Conservation (phyloP, 2,888 invertebrate species). For the Eristalis tenax region DNA sequence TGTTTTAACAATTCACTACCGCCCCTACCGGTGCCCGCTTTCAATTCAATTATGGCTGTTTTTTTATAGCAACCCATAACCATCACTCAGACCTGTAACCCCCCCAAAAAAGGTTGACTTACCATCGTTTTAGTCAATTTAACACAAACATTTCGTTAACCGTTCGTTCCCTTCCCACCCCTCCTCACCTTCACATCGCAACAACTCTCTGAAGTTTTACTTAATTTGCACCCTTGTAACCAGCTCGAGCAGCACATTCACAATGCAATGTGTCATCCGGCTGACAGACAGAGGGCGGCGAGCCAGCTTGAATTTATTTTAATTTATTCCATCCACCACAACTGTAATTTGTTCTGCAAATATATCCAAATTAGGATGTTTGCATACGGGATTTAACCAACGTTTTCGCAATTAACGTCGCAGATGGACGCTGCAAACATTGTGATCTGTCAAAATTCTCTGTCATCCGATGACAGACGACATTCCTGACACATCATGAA, state of each 20-base stretch:
- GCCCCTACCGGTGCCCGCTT: not conserved
- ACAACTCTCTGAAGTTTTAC: conserved; percentile 11
- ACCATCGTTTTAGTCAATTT: conserved; percentile 32
- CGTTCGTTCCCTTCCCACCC: not conserved
- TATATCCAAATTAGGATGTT: conserved; percentile 75
- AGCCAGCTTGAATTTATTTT: conserved; percentile 59
- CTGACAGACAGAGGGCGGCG: conserved; percentile 16
- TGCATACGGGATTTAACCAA: conserved; percentile 37
- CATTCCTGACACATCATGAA: not conserved
- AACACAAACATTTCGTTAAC: conserved; percentile 45
- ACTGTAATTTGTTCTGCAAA: conserved; percentile 80
- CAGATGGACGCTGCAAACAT: conserved; percentile 31
- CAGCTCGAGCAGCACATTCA: not conserved
- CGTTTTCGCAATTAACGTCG: conserved; percentile 5
- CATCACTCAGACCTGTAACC: not conserved
- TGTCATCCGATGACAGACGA: not conserved
- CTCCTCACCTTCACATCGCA: not conserved
- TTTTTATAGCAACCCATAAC: conserved; percentile 27
- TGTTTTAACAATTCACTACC: conserved; percentile 9
- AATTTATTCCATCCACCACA: conserved; percentile 77
- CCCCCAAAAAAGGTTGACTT: not conserved
- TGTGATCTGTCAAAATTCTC: conserved; percentile 41
- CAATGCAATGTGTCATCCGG: conserved; percentile 46
- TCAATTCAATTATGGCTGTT: conserved; percentile 38
- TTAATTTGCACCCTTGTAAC: conserved; percentile 48